phyloP scores from a whole-genome alignment of 2,113 vertebrate species.

The Oreotrochilus melanogaster region DNA sequence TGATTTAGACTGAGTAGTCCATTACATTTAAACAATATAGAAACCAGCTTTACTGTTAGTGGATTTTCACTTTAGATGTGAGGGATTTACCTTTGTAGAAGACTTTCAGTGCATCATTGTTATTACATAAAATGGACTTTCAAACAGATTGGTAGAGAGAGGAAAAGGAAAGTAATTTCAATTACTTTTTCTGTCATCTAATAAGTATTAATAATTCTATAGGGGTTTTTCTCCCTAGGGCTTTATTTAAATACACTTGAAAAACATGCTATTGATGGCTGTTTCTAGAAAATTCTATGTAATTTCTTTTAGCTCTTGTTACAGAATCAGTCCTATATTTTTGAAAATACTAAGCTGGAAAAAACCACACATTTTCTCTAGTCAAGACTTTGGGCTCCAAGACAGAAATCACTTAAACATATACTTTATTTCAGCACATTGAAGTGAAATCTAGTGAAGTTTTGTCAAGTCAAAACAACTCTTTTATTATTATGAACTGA shows the following conservation, averaged over 20 bases:
- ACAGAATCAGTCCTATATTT: neutral
- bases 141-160: slow-evolving; percentile 35
- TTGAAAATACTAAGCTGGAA: neutral
- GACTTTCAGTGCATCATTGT: slow-evolving; percentile 65
- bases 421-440: neutral
- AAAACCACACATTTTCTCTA: neutral
- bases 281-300: neutral
- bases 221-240: neutral
- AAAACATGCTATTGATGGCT: neutral
- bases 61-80: slow-evolving; percentile 53
- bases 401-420: neutral
- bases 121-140: slow-evolving; percentile 54
- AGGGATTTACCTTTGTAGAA: slow-evolving; percentile 78
- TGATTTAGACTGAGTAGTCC: slow-evolving; percentile 87
- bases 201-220: neutral
- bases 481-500: neutral
- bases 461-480: neutral
- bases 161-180: slow-evolving; percentile 14
- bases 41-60: slow-evolving; percentile 76
- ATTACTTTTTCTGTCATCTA: neutral
- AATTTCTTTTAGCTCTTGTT: neutral
- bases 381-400: neutral
- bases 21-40: slow-evolving; percentile 81
- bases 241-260: neutral
- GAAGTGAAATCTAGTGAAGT: neutral